Base-by-base conservation (phyloP, 2,113 vertebrate genomes). In the Sinocyclocheilus anophthalmus region DNA sequence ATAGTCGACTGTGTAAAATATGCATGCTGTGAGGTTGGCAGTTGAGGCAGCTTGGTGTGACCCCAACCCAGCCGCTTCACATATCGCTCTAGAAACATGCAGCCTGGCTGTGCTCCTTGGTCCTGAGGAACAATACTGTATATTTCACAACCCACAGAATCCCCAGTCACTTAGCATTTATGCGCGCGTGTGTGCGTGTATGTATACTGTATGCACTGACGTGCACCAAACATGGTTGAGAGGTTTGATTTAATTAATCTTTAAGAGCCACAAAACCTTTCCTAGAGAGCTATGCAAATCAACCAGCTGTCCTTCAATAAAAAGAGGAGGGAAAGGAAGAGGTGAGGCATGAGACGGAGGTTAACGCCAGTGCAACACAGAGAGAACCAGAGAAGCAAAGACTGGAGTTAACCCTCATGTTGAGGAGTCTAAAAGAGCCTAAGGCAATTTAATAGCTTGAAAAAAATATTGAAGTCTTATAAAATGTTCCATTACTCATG, bases 91-190 rank as follows among this genome's bases (percentile, higher is more conserved):
- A 45, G 5, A 65, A 42, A 57, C 50, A 79, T 33, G 18, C 53
- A 63, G 55, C n/a, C 16, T 24, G 55, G 53, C 65, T n/a, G 4
- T 76, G 39, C 57, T 76, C 57, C 59, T 22, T 73, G 14, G 13
- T 84, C 65, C 65, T 53, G 50, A 72, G 26, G 30, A 83, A 24
- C 63, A 57, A 65, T 83, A 39, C 26, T 83, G 30, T 39, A 76
- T 83, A 53, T 87, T 87, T 87, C 59, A 87, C 48, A 82, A 45
- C 59, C 72, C 84, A 78, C 26, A 85, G 6, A 83, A 72, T 73
- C 53, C 65, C 78, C 11, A 88, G 57, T 83, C 77, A 65, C 77
- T 76, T 67, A 67, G 30, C 73, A 57, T 50, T 26, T 87, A 63
- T 79, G 72, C 2, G 6, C 4, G 11, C 1, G 0, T 70, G 30